Percentiles rank a stretch among this genome's conserved stretches.
Conservation (phyloP, 1,140 invertebrate genomes). For the Drosophila pseudoobscura region DNA sequence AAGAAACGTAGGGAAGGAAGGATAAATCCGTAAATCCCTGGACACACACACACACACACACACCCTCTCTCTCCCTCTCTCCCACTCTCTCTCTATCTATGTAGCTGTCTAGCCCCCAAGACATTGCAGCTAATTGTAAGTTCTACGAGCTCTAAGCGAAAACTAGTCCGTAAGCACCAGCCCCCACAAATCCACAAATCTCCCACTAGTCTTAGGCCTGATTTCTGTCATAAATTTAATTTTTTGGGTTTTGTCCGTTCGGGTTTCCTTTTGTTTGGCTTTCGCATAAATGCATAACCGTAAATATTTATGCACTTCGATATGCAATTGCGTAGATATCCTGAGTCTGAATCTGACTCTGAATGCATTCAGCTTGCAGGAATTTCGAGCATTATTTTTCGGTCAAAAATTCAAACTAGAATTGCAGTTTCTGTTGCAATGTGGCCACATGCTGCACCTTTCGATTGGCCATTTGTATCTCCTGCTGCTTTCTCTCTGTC, state of each 20-base stretch:
- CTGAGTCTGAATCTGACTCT: conserved; percentile 31
- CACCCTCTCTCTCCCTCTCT: background rate
- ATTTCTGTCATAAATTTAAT: conserved; percentile 11
- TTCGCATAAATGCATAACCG: conserved; percentile 69
- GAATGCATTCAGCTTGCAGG: conserved; percentile 28
- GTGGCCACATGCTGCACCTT: conserved; percentile 24
- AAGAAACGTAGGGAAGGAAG: conserved; percentile 18
- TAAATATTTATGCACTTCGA: conserved; percentile 70
- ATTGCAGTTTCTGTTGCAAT: conserved; percentile 37
- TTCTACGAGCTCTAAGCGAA: conserved; percentile 69
- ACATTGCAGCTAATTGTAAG: conserved; percentile 50
- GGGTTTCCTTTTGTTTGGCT: conserved; percentile 25
- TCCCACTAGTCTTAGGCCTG: conserved; percentile 24
- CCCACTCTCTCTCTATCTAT: no score
- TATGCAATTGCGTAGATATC: conserved; percentile 65
- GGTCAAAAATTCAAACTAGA: conserved; percentile 28
- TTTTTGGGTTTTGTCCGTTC: conserved; percentile 1
- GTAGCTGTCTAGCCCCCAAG: no score
- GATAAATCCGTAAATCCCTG: conserved; percentile 23
- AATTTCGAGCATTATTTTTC: conserved; percentile 33
- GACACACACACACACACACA: no score
- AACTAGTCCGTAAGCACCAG: conserved; percentile 46
- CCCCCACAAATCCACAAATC: no score
- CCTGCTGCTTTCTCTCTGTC: background rate
- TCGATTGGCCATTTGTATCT: conserved; percentile 26